Base-by-base conservation (phyloP, 2,797 vertebrate genomes). In the Pygocentrus nattereri region DNA sequence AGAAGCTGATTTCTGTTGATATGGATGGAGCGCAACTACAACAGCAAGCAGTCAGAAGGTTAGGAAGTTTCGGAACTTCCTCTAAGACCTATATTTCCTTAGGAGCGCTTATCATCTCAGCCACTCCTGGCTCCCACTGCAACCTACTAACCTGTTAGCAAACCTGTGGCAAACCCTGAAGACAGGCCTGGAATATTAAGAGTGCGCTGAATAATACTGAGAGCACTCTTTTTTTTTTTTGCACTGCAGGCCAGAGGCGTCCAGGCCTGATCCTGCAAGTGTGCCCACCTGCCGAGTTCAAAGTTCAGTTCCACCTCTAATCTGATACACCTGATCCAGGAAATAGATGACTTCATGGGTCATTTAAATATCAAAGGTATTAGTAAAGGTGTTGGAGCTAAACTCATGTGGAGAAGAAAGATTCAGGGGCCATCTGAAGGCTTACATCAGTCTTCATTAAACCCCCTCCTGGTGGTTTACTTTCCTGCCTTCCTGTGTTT, bases 81-180 rank as follows among this genome's bases (percentile, higher is more conserved):
- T 54, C 50, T 70, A 84, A 83, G 67, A 52, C 59, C 54, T 69
- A 59, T 12, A 84, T 69, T 79, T 74, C 79, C 78, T 65, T 34
- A 49, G 62, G 62, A 78, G 67, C 21, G 25, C 80, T 80, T 80
- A 82, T 81, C 80, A 47, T 59, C 21, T 25, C 54, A 25, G 44
- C 58, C 49, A 75, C 56, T 78, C 31, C 58, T 71, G 16, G 3
- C 69, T 54, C 25, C 18, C 18, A 1, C 69, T 41, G 25, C 18
- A 49, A 0, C 16, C 41, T 27, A 23, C 41, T 25, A 47, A 16
- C 67, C 44, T 27, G 41, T 49, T 49, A 47, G 15, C n/a, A 23
- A 23, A 47, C 5, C 30, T 23, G 49, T 44, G 68, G 67, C 41
- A 23, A 49, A 27, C 41, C n/a, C 67, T 11, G 12, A 30, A 13